Evolutionary conservation across 2,888 invertebrate species (phyloP).

Genomic region (Chrysolina americana): DNA sequence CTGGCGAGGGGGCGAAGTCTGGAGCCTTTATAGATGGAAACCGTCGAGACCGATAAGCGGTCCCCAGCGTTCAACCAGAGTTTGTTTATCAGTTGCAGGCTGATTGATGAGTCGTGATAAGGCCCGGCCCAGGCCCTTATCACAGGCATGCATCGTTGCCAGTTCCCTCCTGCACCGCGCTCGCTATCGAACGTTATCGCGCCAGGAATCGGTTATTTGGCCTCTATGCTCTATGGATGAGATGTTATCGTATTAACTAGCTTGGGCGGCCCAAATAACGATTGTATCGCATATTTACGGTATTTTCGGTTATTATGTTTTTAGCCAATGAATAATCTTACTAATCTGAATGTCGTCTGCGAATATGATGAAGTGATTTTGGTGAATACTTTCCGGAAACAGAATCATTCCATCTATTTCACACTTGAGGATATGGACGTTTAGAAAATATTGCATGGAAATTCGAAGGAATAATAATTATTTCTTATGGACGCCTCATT

Average conservation of each 20-base stretch:
- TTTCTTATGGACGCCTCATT: too few species aligned
- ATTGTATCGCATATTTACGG: constrained; percentile 55
- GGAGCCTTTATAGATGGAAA: constrained; percentile 70
- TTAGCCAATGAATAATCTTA: constrained; percentile 21
- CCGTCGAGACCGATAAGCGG: constrained; percentile 73
- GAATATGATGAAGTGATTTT: neutral
- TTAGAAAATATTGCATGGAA: too few species aligned
- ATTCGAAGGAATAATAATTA: too few species aligned
- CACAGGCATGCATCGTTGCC: constrained; percentile 68
- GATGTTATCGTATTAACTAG: constrained; percentile 75
- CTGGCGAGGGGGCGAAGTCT: constrained; percentile 47
- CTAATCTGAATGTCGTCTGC: neutral
- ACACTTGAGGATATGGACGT: too few species aligned
- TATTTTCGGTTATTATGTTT: constrained; percentile 33
- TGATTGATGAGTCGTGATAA: constrained; percentile 71
- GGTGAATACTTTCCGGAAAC: too few species aligned
- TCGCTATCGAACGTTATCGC: constrained; percentile 61
- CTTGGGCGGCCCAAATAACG: constrained; percentile 71
- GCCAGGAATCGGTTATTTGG: constrained; percentile 69
- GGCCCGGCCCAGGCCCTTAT: constrained; percentile 67
- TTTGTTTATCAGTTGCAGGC: constrained; percentile 69
- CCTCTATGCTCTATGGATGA: constrained; percentile 70
- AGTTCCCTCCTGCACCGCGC: constrained; percentile 59
- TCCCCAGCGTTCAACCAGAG: constrained; percentile 68
- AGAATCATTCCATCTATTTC: too few species aligned